Base-by-base conservation (phyloP, 2,888 invertebrate genomes). In the Melipona bicolor region DNA sequence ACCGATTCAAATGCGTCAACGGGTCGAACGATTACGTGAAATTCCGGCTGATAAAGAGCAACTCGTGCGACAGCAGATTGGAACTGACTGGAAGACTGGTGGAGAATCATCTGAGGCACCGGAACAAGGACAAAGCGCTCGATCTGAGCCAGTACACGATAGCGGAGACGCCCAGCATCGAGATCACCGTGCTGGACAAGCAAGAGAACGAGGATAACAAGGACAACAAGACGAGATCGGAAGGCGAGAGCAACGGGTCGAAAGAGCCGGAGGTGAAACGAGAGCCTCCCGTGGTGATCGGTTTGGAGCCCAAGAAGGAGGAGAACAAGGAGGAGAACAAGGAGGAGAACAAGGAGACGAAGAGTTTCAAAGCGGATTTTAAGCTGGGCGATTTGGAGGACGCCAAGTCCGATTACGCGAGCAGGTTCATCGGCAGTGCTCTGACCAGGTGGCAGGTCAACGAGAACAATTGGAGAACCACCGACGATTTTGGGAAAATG, bases 11-110 rank as follows among this genome's bases (percentile, higher is more conserved):
- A 24, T 77, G 83, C 15, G 32, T 88, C 21, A 88, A 89, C n/a
- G 84, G 90, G 50, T 86, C 90, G 27, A 90, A 78, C 83, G 97
- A 97, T 79, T 92, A 92, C 75, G 96, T 97, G 76, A 97, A 97
- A 94, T 98, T 98, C 93, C 97, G 97, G 92, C 95, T 98, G 86
- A 96, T 98, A 1, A 98, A 98, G 95, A 98, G 98, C 52, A 98
- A 98, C 92, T 98, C 98, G 88, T 98, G 98, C 93, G 97, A 97
- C 92, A 98, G 97, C 93, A 96, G 98, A 52, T 95, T 98, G 73
- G 98, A 98, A 92, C 94, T 98, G 76, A 96, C 97, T 0, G 98
- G 97, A 9, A 96, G 97, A 32, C 74, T 94, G 3, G 88, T 94
- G 0, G 96, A 96, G 87, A 92, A 91, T 81, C 89, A 90, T 81